Evolutionary conservation across 2,888 invertebrate genomes (phyloP).

Genomic region (Patella ulyssiponensis): DNA sequence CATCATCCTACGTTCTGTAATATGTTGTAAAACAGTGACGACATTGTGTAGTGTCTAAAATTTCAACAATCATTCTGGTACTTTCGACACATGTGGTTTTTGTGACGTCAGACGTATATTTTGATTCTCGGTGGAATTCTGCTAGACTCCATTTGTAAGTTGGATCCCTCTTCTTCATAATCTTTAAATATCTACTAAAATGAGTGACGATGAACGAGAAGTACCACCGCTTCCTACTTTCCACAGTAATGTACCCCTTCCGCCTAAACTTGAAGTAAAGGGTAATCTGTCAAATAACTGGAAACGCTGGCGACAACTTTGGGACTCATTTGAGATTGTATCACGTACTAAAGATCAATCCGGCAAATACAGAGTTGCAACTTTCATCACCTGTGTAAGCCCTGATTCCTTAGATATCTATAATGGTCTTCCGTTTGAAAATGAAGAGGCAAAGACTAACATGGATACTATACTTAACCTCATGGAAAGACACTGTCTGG

Average conservation of each 20-base stretch:
- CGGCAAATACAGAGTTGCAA: constrained; percentile 21
- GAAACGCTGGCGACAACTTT: constrained; percentile 26
- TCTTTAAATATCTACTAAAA: too few relatives aligned
- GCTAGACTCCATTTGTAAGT: too few relatives aligned
- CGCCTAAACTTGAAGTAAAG: constrained; percentile 17
- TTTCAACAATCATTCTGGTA: too few relatives aligned
- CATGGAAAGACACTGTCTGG: constrained; percentile 13
- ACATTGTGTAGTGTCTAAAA: too few relatives aligned
- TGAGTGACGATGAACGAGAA: too few relatives aligned
- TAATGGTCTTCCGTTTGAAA: constrained; percentile 23
- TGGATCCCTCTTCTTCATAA: too few relatives aligned
- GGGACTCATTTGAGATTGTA: constrained; percentile 28
- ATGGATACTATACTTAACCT: constrained; percentile 6
- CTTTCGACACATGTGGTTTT: too few relatives aligned
- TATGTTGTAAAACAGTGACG: too few relatives aligned
- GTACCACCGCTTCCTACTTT: background rate
- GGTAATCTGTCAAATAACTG: constrained; percentile 25
- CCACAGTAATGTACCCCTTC: constrained; percentile 26
- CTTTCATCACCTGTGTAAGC: constrained; percentile 28
- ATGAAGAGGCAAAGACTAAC: constrained; percentile 12
- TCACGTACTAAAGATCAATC: constrained; percentile 15
- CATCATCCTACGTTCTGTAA: too few relatives aligned
- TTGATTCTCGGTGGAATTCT: too few relatives aligned
- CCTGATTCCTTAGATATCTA: constrained; percentile 27
- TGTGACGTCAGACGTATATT: too few relatives aligned